These are phyloP conservation scores for Teleogryllus occipitalis DNA, from an alignment of 1,140 invertebrate genomes.

Conservation along the genomic window DNA sequence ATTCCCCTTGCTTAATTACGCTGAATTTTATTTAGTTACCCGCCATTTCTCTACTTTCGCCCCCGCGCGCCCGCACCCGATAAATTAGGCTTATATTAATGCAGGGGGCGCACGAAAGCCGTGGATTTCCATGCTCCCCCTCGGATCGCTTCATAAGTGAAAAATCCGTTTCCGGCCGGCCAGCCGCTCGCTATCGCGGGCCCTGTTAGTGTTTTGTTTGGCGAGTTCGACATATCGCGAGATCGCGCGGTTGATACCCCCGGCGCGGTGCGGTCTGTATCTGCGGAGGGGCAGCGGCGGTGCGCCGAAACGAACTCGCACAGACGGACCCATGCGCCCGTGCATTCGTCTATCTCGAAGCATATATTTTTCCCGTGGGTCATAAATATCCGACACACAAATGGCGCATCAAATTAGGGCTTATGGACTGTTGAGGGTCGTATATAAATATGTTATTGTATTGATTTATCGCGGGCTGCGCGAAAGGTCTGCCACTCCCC, in stretches of 20 bases:
- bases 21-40: background rate
- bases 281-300: background rate
- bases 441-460: constrained; percentile 1
- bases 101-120: background rate
- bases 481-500: background rate
- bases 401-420: background rate
- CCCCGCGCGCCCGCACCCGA: no score
- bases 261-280: background rate
- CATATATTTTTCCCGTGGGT: background rate
- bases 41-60: background rate
- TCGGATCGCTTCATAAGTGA: background rate
- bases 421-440: constrained; percentile 3
- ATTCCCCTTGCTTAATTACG: background rate
- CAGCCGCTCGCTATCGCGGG: background rate
- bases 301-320: background rate
- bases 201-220: background rate
- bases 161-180: background rate
- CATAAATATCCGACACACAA: background rate
- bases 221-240: background rate
- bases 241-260: background rate
- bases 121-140: background rate
- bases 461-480: background rate
- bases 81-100: background rate
- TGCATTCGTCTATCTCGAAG: background rate
- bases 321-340: background rate